Conservation (phyloP, 2,797 vertebrate species). For the Neoniphon sammara region DNA sequence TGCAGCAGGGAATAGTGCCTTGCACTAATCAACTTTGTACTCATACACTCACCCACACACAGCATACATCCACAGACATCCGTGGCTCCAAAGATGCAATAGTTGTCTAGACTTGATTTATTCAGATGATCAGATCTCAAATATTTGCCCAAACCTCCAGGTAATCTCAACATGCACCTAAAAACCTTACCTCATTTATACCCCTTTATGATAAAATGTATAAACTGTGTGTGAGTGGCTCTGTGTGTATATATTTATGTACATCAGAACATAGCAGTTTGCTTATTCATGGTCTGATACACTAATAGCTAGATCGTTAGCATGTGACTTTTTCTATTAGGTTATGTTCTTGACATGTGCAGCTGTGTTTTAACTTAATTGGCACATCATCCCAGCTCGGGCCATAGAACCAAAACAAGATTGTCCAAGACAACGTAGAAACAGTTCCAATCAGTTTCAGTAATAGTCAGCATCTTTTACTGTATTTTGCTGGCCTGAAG, state of each 20-base stretch:
- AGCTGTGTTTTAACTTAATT: conserved; percentile 71
- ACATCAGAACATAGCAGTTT: conserved; percentile 76
- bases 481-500: conserved; percentile 56
- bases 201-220: conserved; percentile 65
- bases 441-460: conserved; percentile 1
- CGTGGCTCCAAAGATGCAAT: conserved; percentile 63
- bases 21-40: conserved; percentile 55
- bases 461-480: conserved; percentile 14
- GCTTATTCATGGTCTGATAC: conserved; percentile 73
- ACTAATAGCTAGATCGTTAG: conserved; percentile 76
- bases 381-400: conserved; percentile 66
- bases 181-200: conserved; percentile 77
- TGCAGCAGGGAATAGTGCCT: conserved; percentile 72
- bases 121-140: conserved; percentile 39
- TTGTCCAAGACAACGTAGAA: conserved; percentile 9
- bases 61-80: conserved; percentile 29
- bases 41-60: conserved; percentile 54
- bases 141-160: conserved; percentile 50
- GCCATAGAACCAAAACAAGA: conserved; percentile 55
- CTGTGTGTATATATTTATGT: conserved; percentile 73
- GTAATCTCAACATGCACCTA: conserved; percentile 60
- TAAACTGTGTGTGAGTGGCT: conserved; percentile 65
- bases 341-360: conserved; percentile 71
- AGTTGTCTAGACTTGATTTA: conserved; percentile 44
- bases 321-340: conserved; percentile 73